Conservation (phyloP, 2,113 vertebrate genomes). For the Brienomyrus longianalis region DNA sequence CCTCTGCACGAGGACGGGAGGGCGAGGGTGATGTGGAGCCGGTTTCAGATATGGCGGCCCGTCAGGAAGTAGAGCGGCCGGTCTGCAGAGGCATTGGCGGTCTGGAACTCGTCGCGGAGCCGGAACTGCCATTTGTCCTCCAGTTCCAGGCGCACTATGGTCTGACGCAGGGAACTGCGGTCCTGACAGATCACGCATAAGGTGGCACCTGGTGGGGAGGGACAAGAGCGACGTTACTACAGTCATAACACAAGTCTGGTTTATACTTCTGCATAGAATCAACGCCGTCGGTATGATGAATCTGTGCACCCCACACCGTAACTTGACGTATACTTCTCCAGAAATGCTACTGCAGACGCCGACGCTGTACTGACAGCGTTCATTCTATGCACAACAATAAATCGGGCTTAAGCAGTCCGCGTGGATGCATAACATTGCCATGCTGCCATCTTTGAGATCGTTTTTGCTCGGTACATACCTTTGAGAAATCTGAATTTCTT, state of each 20-base stretch:
- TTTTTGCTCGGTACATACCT: constrained; percentile 62
- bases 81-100: constrained; percentile 91
- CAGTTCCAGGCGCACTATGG: constrained; percentile 85
- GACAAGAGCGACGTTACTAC: background rate
- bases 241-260: background rate
- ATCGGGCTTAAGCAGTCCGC: background rate
- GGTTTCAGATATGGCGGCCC: constrained; percentile 78
- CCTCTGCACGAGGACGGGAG: background rate
- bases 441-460: background rate
- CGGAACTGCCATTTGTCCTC: constrained; percentile 98
- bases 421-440: background rate
- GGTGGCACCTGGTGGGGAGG: constrained; percentile 75
- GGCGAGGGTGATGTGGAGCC: background rate
- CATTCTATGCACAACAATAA: background rate
- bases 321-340: too few species aligned
- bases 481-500: constrained; percentile 90
- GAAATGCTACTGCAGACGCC: too few species aligned
- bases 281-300: too few species aligned
- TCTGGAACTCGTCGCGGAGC: constrained; percentile 93
- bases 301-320: too few species aligned
- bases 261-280: too few species aligned
- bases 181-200: constrained; percentile 96
- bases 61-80: constrained; percentile 93
- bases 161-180: constrained; percentile 89
- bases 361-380: background rate